phyloP scores from a whole-genome alignment of 2,888 invertebrate genomes.

The Agrotis ipsilon region DNA sequence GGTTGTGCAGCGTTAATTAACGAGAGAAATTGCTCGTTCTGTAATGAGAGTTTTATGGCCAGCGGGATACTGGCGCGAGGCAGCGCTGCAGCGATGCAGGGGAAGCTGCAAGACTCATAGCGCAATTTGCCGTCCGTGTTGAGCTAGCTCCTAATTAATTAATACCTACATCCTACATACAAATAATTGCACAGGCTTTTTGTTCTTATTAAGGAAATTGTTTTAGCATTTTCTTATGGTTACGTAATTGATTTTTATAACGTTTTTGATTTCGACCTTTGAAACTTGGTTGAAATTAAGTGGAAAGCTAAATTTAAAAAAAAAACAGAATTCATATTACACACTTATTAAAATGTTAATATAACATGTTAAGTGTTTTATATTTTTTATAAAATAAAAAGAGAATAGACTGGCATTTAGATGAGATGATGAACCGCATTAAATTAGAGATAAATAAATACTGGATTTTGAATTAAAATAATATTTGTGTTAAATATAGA shows the following conservation, averaged over 20 bases:
- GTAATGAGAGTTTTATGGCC: slow-evolving; percentile 81
- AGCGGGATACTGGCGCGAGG: slow-evolving; percentile 64
- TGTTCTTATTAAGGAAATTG: slow-evolving; percentile 40
- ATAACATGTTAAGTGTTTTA: slow-evolving; percentile 9
- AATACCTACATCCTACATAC: slow-evolving; percentile 71
- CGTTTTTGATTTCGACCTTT: not conserved
- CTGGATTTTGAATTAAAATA: slow-evolving; percentile 6
- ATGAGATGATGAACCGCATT: not conserved
- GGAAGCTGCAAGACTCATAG: slow-evolving; percentile 73
- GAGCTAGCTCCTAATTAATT: slow-evolving; percentile 74
- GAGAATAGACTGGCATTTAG: not conserved
- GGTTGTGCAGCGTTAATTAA: slow-evolving; percentile 79
- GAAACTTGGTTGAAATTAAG: not conserved
- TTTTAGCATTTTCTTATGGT: slow-evolving; percentile 16
- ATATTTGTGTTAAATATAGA: slow-evolving; percentile 13
- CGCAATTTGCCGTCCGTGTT: slow-evolving; percentile 74
- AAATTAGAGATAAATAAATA: not conserved
- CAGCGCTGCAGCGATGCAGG: slow-evolving; percentile 26
- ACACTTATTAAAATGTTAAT: not conserved
- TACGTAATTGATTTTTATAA: not conserved
- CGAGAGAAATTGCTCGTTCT: slow-evolving; percentile 78
- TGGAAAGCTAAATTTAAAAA: no score
- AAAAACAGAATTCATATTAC: not conserved
- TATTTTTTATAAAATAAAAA: slow-evolving; percentile 6
- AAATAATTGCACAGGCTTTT: slow-evolving; percentile 65